phyloP scores from a whole-genome alignment of 2,888 invertebrate genomes.

The Apotomis capreana region DNA sequence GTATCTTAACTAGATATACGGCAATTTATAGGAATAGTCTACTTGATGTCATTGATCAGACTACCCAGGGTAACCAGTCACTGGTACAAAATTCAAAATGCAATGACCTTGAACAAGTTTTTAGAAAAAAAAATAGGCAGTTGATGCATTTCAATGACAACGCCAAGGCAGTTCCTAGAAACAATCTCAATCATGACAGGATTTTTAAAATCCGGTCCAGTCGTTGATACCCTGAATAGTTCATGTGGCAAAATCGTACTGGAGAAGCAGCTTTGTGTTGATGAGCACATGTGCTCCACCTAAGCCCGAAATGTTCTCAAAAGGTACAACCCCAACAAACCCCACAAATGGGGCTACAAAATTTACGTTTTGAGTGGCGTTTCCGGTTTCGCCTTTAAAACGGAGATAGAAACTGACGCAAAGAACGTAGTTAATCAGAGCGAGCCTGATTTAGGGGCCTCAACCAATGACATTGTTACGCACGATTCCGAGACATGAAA shows the following conservation, averaged over 20 bases:
- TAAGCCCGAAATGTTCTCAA: slow-evolving; percentile 44
- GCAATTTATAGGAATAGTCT: slow-evolving; percentile 46
- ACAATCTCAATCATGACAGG: slow-evolving; percentile 41
- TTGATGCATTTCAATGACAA: slow-evolving; percentile 48
- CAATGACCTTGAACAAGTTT: slow-evolving; percentile 33
- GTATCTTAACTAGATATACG: slow-evolving; percentile 43
- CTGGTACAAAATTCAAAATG: slow-evolving; percentile 46
- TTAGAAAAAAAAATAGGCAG: slow-evolving; percentile 44
- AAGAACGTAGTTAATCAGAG: slow-evolving; percentile 50
- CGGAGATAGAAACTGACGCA: slow-evolving; percentile 52
- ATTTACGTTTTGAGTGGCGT: slow-evolving; percentile 52
- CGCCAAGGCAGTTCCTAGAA: too few species aligned
- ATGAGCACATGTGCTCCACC: slow-evolving; percentile 53
- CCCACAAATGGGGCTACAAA: slow-evolving; percentile 57
- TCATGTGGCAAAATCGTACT: slow-evolving; percentile 41
- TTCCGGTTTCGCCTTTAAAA: slow-evolving; percentile 52
- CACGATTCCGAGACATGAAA: slow-evolving; percentile 48
- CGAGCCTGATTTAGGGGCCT: slow-evolving; percentile 47
- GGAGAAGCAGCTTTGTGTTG: slow-evolving; percentile 48
- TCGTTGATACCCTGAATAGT: slow-evolving; percentile 45
- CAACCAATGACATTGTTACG: slow-evolving; percentile 50
- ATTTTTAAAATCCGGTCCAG: slow-evolving; percentile 47
- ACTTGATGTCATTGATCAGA: slow-evolving; percentile 47
- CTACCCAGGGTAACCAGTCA: slow-evolving; percentile 46
- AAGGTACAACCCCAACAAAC: slow-evolving; percentile 55